Percentiles rank a stretch among this genome's conserved stretches.
Conservation (phyloP, 2,888 invertebrate species). For the Hirudinaria manillensis region DNA sequence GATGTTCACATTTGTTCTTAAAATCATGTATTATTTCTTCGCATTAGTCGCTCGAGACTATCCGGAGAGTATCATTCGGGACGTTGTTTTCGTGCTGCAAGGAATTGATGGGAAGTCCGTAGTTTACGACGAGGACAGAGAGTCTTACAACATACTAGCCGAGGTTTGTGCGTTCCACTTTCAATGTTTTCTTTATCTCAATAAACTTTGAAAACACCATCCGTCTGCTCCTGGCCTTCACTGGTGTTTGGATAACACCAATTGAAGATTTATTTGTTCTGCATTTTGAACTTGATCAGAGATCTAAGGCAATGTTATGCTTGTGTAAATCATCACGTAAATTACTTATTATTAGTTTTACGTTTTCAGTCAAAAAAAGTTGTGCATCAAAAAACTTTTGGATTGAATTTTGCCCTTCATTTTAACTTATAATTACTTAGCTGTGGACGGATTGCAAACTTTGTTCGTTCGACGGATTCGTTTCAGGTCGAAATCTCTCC, state of each 20-base stretch:
- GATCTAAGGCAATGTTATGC: too few species aligned
- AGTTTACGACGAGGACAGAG: slow-evolving; percentile 60
- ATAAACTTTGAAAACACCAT: too few species aligned
- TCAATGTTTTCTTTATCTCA: not conserved
- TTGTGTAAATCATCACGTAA: too few species aligned
- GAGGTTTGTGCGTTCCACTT: slow-evolving; percentile 41
- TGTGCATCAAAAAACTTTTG: not conserved
- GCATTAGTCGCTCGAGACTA: slow-evolving; percentile 45
- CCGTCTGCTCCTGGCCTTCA: too few species aligned
- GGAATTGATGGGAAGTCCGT: slow-evolving; percentile 77
- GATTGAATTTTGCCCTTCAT: not conserved
- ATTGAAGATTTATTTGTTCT: too few species aligned
- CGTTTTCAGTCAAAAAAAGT: not conserved
- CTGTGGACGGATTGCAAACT: too few species aligned
- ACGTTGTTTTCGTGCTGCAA: slow-evolving; percentile 77
- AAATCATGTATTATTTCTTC: not conserved
- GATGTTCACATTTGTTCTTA: too few species aligned
- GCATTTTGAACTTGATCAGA: too few species aligned
- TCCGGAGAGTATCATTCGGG: slow-evolving; percentile 56
- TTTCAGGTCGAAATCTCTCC: slow-evolving; percentile 56
- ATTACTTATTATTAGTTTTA: not conserved
- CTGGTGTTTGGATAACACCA: too few species aligned
- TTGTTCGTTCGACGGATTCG: too few species aligned
- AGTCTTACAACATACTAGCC: slow-evolving; percentile 46
- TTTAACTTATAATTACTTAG: not conserved